Percentiles rank a stretch among this genome's conserved stretches.
These are phyloP conservation scores for Eublepharis macularius DNA, from an alignment of 2,113 vertebrate species.

Conservation along the genomic window DNA sequence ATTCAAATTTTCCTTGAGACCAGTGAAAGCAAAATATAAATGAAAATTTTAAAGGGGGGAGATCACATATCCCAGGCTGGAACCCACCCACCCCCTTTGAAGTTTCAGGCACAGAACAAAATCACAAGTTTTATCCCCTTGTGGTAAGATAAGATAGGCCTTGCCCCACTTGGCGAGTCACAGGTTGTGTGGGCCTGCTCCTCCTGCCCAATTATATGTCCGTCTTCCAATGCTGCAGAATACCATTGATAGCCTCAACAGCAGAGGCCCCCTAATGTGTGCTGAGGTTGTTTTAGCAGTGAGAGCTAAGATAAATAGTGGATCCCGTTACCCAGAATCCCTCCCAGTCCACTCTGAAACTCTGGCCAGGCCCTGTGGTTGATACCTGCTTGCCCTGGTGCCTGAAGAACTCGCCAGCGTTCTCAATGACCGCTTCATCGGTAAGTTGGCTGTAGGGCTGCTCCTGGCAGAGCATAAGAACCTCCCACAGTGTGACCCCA, in stretches of 20 bases:
- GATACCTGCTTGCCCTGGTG: constrained; percentile 90
- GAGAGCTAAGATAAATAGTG: no score
- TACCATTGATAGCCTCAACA: background rate
- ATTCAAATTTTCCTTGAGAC: no score
- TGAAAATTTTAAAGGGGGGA: no score
- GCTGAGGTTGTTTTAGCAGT: background rate
- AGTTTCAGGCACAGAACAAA: background rate
- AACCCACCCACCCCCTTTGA: background rate
- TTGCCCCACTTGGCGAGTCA: background rate
- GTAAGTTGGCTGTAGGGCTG: constrained; percentile 91
- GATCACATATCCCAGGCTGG: no score
- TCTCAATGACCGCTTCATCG: constrained; percentile 92
- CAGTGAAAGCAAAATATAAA: no score
- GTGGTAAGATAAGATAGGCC: no score
- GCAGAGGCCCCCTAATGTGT: background rate
- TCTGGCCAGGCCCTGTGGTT: background rate
- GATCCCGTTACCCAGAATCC: background rate
- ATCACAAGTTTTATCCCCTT: background rate
- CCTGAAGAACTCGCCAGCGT: constrained; percentile 91
- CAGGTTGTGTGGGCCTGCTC: no score
- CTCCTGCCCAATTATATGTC: background rate
- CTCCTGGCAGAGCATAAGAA: constrained; percentile 90
- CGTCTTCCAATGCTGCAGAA: no score
- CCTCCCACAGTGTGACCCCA: constrained; percentile 93
- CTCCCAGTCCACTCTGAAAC: no score